These are phyloP conservation scores for Luperina testacea DNA, from an alignment of 2,888 invertebrate species.

Conservation along the genomic window DNA sequence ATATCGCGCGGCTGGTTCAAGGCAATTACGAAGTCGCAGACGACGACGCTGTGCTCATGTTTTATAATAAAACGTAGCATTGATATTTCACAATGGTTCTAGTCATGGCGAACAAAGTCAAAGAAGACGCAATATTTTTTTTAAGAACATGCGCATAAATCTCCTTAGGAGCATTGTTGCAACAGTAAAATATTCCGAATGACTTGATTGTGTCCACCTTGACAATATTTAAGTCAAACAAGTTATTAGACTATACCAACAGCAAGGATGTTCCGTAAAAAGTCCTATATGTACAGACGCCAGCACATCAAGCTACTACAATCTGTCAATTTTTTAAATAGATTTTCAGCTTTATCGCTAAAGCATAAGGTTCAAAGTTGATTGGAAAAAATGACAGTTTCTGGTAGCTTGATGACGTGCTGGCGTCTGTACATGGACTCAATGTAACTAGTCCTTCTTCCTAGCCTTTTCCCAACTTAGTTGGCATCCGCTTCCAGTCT, in stretches of 20 bases:
- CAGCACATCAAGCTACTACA: no score
- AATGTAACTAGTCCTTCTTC: neutral
- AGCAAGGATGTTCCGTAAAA: slow-evolving; percentile 4
- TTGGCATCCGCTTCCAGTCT: neutral
- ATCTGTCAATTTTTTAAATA: no score
- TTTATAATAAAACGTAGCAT: slow-evolving; percentile 22
- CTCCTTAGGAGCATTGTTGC: slow-evolving; percentile 1
- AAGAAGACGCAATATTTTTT: slow-evolving; percentile 33
- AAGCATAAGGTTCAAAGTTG: no score
- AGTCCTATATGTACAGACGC: neutral
- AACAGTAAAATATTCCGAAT: slow-evolving; percentile 3
- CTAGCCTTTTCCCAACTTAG: neutral
- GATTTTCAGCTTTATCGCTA: no score
- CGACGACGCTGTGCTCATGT: slow-evolving; percentile 21
- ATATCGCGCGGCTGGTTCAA: slow-evolving; percentile 61
- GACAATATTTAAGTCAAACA: slow-evolving; percentile 6
- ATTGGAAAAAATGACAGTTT: no score
- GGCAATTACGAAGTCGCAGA: slow-evolving; percentile 48
- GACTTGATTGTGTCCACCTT: neutral
- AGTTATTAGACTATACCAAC: neutral
- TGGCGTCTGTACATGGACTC: neutral
- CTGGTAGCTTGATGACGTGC: no score
- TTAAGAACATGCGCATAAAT: neutral
- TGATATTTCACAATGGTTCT: slow-evolving; percentile 38
- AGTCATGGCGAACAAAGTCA: slow-evolving; percentile 11